Evolutionary conservation across 2,113 vertebrate genomes (phyloP).

Genomic region (Helogale parvula): DNA sequence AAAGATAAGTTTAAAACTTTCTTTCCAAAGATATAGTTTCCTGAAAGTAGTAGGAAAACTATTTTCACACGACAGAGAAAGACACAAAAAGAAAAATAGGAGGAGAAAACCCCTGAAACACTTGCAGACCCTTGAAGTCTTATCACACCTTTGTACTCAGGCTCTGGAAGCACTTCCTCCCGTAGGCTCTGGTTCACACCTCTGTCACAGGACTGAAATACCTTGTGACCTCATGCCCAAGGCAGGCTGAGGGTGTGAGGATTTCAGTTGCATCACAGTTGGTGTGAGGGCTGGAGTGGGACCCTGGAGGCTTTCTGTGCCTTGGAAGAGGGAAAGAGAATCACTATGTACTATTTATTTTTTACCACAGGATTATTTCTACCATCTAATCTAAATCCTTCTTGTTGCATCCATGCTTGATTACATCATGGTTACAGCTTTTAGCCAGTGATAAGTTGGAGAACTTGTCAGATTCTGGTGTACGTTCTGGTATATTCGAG

Average conservation of each 20-base stretch:
- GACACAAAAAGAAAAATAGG: not conserved
- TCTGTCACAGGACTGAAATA: not conserved
- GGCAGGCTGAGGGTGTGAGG: not conserved
- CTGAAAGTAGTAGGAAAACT: conserved; percentile 3
- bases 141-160: not conserved
- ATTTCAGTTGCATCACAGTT: not conserved
- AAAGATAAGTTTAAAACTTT: not conserved
- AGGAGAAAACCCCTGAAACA: not conserved
- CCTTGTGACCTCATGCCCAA: not conserved
- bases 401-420: not conserved
- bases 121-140: not conserved
- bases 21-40: conserved; percentile 21
- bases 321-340: not conserved
- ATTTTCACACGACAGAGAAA: not conserved
- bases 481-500: not conserved
- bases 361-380: conserved; percentile 1
- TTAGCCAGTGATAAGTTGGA: not conserved
- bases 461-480: not conserved
- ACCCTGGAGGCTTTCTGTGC: not conserved
- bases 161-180: not conserved
- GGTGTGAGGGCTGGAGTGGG: not conserved
- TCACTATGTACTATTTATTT: not conserved
- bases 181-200: not conserved
- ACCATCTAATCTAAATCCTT: not conserved
- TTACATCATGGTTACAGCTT: not conserved